Conservation (phyloP, 2,797 vertebrate genomes). For the Triplophysa yarkandensis region DNA sequence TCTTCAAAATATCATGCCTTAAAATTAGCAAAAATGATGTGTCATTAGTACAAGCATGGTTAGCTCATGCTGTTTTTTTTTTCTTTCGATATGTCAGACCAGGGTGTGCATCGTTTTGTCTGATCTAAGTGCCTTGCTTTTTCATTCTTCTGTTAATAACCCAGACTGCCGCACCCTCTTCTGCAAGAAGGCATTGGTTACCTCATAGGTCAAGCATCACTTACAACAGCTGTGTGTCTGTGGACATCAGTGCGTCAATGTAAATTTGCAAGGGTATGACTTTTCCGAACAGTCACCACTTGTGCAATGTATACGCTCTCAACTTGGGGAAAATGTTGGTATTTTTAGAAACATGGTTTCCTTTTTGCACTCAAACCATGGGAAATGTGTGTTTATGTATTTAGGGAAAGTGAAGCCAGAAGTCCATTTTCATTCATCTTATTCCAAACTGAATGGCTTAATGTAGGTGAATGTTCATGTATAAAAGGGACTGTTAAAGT, state of each 20-base stretch:
- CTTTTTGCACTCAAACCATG: neutral
- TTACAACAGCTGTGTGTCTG: slow-evolving; percentile 37
- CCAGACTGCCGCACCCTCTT: slow-evolving; percentile 31
- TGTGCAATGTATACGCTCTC: slow-evolving; percentile 2
- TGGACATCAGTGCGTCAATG: slow-evolving; percentile 21
- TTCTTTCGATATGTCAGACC: neutral
- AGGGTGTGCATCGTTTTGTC: slow-evolving; percentile 11
- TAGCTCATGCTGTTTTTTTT: neutral
- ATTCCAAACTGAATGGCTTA: neutral
- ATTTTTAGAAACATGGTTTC: neutral
- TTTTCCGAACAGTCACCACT: slow-evolving; percentile 18
- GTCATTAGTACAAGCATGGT: neutral
- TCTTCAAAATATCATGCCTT: too few species aligned
- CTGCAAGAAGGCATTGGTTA: slow-evolving; percentile 33
- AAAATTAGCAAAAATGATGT: neutral
- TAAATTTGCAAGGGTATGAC: slow-evolving; percentile 2
- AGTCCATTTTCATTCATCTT: neutral
- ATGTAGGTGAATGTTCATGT: neutral
- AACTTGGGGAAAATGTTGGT: neutral
- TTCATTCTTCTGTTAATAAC: slow-evolving; percentile 30
- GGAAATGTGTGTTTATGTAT: neutral
- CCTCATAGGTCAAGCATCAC: slow-evolving; percentile 42
- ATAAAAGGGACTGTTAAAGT: too few species aligned
- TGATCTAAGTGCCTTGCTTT: slow-evolving; percentile 15
- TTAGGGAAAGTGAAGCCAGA: neutral